These are phyloP conservation scores for Thamnaconus septentrionalis DNA, from an alignment of 2,113 vertebrate genomes.

Conservation along the genomic window DNA sequence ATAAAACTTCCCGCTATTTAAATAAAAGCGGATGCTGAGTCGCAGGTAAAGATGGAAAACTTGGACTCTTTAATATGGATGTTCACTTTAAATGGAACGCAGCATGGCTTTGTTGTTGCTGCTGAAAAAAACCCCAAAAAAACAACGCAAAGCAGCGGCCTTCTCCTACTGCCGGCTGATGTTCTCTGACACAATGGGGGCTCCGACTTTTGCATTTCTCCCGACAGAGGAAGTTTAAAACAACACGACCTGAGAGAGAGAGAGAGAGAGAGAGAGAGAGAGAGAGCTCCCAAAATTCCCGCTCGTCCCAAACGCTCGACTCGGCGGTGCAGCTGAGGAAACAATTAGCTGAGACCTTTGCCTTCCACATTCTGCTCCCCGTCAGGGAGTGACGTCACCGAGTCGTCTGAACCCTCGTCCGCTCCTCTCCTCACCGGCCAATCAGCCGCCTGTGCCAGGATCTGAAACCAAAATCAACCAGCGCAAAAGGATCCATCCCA, in stretches of 20 bases:
- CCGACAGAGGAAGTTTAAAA: conserved; percentile 47
- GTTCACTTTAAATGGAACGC: background rate
- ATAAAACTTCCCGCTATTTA: too few species aligned
- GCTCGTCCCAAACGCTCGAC: conserved; percentile 30
- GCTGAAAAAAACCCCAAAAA: too few species aligned
- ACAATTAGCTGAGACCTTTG: conserved; percentile 65
- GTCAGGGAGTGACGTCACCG: background rate
- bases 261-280: background rate
- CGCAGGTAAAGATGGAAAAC: too few species aligned
- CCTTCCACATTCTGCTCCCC: conserved; percentile 54
- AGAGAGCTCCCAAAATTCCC: conserved; percentile 34
- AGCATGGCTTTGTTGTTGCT: background rate
- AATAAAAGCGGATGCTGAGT: too few species aligned
- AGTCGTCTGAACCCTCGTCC: conserved; percentile 29
- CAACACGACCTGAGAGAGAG: conserved; percentile 25
- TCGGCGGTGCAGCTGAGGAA: conserved; percentile 66
- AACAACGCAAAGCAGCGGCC: background rate
- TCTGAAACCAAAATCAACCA: conserved; percentile 55
- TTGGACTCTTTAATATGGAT: background rate
- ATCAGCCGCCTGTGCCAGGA: conserved; percentile 49
- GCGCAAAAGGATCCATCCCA: conserved; percentile 21
- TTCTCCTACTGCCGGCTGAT: background rate
- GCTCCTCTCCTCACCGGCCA: conserved; percentile 60
- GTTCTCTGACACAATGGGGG: background rate
- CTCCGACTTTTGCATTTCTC: conserved; percentile 1